Evolutionary conservation across 2,888 invertebrate genomes (phyloP), one percentile per base, ranked within the genome.

Genomic region (Platerodrilus igneus): DNA sequence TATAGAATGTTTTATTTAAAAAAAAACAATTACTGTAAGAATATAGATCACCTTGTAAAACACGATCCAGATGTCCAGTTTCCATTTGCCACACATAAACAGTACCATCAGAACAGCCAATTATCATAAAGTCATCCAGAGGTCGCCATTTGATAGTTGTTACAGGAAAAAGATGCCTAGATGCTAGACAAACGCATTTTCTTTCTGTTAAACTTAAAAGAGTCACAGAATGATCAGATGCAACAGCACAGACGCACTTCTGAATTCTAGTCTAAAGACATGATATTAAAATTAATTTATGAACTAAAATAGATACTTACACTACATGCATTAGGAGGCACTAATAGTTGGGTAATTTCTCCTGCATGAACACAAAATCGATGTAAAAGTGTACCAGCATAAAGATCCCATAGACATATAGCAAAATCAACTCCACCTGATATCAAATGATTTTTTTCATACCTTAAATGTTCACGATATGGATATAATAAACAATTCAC

Each of bases 81-180:
- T 99, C 99, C 95, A 99, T 97, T 74, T 99, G 97, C 99, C 99
- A 99, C 1, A 99, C 94, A 67, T 95, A 96, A 2, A 97, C 95
- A 0, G 95, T 92, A 2, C 96, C 95, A 68, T 99, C 97, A 4
- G 92, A 89, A 66, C 95, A 95, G 1, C 92, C 93, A 10, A 97
- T 92, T 50, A 96, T 87, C 78, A 99, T 87, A 64, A 96, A 99
- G 68, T 99, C 99, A 62, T 99, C 97, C 2, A 93, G 75, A 0
- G 97, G 95, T 25, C 95, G 76, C 94, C 95, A 96, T 65, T 95
- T 94, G 52, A 97, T 93, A 17, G 84, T 85, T 14, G 90, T 86
- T 14, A 99, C 92, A 0, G 99, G 97, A 68, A 95, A 97, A 21
- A 96, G 75, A 68, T 99, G 99, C 10, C 93, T 79, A 30, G 75